These are phyloP conservation scores for Drosophila birchii DNA, from an alignment of 2,888 invertebrate genomes.

Conservation along the genomic window DNA sequence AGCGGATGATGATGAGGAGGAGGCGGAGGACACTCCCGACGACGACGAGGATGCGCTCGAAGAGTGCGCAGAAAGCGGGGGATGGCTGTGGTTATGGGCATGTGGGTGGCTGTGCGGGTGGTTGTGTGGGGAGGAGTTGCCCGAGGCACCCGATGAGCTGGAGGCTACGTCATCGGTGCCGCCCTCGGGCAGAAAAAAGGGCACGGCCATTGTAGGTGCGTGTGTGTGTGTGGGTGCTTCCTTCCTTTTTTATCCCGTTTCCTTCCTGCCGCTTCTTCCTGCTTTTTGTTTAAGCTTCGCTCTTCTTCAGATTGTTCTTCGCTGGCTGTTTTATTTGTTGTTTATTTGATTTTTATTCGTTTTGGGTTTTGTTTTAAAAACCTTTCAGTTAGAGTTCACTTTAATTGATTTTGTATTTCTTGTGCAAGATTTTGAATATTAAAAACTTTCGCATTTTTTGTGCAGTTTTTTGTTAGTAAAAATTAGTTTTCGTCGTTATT, in stretches of 20 bases:
- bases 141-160: slow-evolving; percentile 69
- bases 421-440: slow-evolving; percentile 73
- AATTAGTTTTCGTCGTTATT: slow-evolving; percentile 23
- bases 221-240: slow-evolving; percentile 32
- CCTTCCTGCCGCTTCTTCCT: slow-evolving; percentile 36
- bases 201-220: slow-evolving; percentile 83
- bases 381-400: slow-evolving; percentile 57
- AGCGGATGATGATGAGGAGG: slow-evolving; percentile 49
- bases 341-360: slow-evolving; percentile 19
- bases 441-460: slow-evolving; percentile 72
- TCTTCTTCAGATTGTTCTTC: slow-evolving; percentile 26
- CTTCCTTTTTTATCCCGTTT: slow-evolving; percentile 39
- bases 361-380: slow-evolving; percentile 19
- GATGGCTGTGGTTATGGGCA: slow-evolving; percentile 37
- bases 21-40: slow-evolving; percentile 51
- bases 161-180: slow-evolving; percentile 82
- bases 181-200: slow-evolving; percentile 85
- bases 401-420: slow-evolving; percentile 76
- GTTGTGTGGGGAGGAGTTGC: slow-evolving; percentile 42
- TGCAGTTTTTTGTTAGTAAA: slow-evolving; percentile 34
- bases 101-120: slow-evolving; percentile 51
- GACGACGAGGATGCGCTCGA: slow-evolving; percentile 46
- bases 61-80: slow-evolving; percentile 53
- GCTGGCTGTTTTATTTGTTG: slow-evolving; percentile 26
- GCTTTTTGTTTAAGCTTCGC: slow-evolving; percentile 35